Conservation (phyloP, 2,888 invertebrate genomes). For the Machimus atricapillus region DNA sequence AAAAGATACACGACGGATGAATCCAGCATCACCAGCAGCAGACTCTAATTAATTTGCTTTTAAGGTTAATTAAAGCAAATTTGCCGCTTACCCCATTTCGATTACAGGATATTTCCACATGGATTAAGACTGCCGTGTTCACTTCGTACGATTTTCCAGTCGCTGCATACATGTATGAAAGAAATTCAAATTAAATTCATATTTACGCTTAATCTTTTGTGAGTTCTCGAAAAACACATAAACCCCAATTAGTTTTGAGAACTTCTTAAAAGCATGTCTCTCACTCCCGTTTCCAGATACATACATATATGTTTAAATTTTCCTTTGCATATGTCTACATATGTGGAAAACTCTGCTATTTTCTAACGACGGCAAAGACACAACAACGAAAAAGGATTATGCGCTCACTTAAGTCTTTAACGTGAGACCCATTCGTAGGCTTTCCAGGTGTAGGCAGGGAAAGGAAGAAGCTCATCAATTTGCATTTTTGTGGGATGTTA, state of each 20-base stretch:
- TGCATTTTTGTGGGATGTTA: not conserved
- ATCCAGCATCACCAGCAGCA: not conserved
- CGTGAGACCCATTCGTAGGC: not conserved
- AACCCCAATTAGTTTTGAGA: not conserved
- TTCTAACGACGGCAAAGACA: not conserved
- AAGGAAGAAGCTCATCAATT: not conserved
- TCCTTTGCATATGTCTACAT: not conserved
- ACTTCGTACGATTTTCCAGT: not conserved
- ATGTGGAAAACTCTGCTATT: not conserved
- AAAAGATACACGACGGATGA: not conserved
- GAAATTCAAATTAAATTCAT: not conserved
- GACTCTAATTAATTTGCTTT: not conserved
- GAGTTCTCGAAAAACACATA: not conserved
- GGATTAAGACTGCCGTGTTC: not conserved
- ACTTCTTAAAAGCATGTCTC: not conserved
- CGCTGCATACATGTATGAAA: not conserved
- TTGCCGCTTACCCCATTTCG: not conserved
- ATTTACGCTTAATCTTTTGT: not conserved
- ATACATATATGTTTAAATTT: not conserved
- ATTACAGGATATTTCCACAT: not conserved
- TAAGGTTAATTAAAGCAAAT: not conserved
- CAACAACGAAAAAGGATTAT: not conserved
- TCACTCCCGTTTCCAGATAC: not conserved
- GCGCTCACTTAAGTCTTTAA: not conserved
- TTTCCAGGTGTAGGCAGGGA: not conserved